Conservation (phyloP, 1,140 invertebrate species). For the Drosophila littoralis region DNA sequence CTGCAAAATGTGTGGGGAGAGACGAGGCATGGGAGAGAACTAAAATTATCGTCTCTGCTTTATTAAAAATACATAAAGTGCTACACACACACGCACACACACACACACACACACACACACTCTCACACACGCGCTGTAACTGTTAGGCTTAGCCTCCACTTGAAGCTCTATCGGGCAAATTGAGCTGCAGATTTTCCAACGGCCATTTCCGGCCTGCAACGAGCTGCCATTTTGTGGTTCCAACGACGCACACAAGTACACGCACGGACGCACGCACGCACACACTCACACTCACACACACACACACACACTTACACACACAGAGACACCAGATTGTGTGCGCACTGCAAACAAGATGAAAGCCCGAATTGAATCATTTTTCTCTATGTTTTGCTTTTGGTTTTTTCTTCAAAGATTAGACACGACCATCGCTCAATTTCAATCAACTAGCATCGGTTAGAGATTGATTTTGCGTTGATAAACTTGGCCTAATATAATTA, state of each 20-base stretch:
- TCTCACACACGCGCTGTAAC: neutral
- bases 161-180: conserved; percentile 47
- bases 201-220: conserved; percentile 59
- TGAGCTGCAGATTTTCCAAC: conserved; percentile 68
- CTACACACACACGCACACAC: neutral
- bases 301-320: no score
- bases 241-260: neutral
- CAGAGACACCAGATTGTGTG: no score
- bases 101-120: neutral
- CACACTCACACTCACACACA: neutral
- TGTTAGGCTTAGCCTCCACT: neutral
- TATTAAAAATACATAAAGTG: conserved; percentile 40
- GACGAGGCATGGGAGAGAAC: conserved; percentile 1
- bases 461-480: conserved; percentile 12
- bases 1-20: conserved; percentile 9
- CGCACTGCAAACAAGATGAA: neutral
- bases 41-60: conserved; percentile 37
- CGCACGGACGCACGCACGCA: conserved; percentile 9
- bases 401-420: conserved; percentile 10
- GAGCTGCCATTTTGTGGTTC: conserved; percentile 35
- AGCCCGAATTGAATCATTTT: conserved; percentile 26
- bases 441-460: conserved; percentile 13
- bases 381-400: neutral
- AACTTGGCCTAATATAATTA: conserved; percentile 7
- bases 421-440: neutral